Base-by-base conservation (phyloP, 2,888 invertebrate genomes). In the Litoditis marina region DNA sequence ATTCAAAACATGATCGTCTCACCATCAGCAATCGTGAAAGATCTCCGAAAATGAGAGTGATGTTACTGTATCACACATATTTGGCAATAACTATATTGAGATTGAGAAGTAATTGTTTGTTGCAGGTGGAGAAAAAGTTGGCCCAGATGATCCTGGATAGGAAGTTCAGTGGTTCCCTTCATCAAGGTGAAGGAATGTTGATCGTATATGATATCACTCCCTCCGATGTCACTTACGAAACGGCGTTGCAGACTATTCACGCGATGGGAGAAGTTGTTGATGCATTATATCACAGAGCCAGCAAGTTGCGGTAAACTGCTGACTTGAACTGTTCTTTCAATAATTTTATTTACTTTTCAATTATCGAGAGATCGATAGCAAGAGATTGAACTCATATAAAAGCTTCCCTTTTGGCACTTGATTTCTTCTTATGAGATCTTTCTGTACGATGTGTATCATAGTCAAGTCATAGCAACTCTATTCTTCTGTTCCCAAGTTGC, bases 121-220 rank as follows among this genome's bases (percentile, higher is more conserved):
- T 69, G 36, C 60, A 76, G 86, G 96, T 99, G 57, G 98, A 99
- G 85, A 94, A 94, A 86, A 99, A 99, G 86, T 86, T 99, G 64
- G 96, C 96, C 54, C 98, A 98, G 86, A 99, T 99, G 98, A 98
- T 99, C 84, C 87, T 99, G 84, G 98, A 99, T 85, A 92, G 93
- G 83, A 98, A 96, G 85, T 90, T 98, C 77, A 85, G 84, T 78
- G 87, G 87, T 78, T 69, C 66, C 77, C 87, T 99, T 75, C 96
- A 99, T 86, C 98, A 99, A 86, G 96, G 95, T 66, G 92, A 92
- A 85, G 96, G 96, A 67, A 94, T 98, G 57, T 87, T 99, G 69
- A 92, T 98, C 81, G 92, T 99, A 44, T 98, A 95, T 85, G 96
- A 98, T 84, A 92, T 94, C 83, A 90, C 91, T 63, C 89, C 90